Evolutionary conservation across 1,140 invertebrate species (phyloP), one percentile per base, ranked within the genome.

Genomic region (Bradynema listronoti): DNA sequence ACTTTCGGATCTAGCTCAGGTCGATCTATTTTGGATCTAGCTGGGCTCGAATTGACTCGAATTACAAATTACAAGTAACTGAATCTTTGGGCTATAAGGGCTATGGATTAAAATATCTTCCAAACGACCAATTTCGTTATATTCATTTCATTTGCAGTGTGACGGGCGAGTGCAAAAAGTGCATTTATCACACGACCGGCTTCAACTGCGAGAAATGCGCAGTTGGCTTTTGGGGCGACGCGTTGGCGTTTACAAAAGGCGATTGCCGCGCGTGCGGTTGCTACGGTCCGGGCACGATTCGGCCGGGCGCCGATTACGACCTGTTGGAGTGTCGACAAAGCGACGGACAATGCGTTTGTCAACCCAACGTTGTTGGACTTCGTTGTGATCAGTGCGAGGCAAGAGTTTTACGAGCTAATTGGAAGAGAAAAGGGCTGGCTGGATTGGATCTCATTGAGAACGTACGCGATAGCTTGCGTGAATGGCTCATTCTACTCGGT

Each of bases 91-190:
- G n/a, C n/a, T n/a, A n/a, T n/a, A n/a, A n/a, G n/a, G n/a, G n/a
- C n/a, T n/a, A n/a, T n/a, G n/a, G n/a, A n/a, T n/a, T n/a, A n/a
- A n/a, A n/a, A n/a, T n/a, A n/a, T n/a, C n/a, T n/a, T n/a, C n/a
- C n/a, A n/a, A n/a, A n/a, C n/a, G n/a, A n/a, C n/a, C n/a, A n/a
- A n/a, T n/a, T n/a, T n/a, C n/a, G n/a, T 11, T 11, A 39, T 39
- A 39, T 19, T 11, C 36, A 39, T 11, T 39, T 11, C 36, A 11
- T 2, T 64, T 70, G 3, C 65, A 81, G 89, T 34, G 88, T 87
- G 9, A 91, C 87, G 24, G 94, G 93, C 39, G 87, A 92, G 77
- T 98, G 94, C 83, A 79, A 92, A 0, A 95, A 94, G 75, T 98
- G 94, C 79, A 92, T 96, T 57, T 88, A 93, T 78, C 92, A 93